phyloP scores from a whole-genome alignment of 1,140 invertebrate species.

The Acromyrmex charruanus region DNA sequence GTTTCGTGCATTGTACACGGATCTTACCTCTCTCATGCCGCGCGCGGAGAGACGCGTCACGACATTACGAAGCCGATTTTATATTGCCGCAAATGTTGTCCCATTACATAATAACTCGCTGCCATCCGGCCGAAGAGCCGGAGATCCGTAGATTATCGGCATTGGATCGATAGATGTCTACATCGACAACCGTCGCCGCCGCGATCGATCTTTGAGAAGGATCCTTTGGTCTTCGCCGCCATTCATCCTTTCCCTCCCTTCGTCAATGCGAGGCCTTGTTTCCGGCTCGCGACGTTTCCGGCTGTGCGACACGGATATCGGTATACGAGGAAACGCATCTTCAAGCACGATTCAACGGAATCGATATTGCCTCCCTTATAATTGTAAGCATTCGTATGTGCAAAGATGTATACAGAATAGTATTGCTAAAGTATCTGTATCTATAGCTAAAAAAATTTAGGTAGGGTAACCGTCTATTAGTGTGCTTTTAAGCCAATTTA shows the following conservation, averaged over 20 bases:
- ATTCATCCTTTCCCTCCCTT: conserved; percentile 46
- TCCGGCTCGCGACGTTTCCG: conserved; percentile 52
- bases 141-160: conserved; percentile 68
- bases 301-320: conserved; percentile 27
- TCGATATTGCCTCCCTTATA: neutral
- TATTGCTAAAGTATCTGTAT: too few relatives aligned
- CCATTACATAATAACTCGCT: conserved; percentile 76
- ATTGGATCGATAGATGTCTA: conserved; percentile 73
- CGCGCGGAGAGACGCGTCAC: conserved; percentile 58
- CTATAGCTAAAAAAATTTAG: too few relatives aligned
- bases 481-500: too few relatives aligned
- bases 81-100: conserved; percentile 67
- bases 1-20: conserved; percentile 69
- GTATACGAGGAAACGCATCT: neutral
- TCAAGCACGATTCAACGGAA: neutral
- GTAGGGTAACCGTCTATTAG: too few relatives aligned
- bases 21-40: conserved; percentile 57
- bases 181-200: conserved; percentile 71
- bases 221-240: conserved; percentile 70
- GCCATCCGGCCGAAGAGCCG: conserved; percentile 60
- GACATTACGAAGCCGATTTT: conserved; percentile 76
- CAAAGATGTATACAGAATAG: neutral
- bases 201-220: conserved; percentile 48
- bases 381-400: neutral
- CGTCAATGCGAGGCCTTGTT: conserved; percentile 44